A percentile compares a stretch with the other conserved stretches of the same genome.
These are phyloP conservation scores for Lamprologus lemairii DNA, from an alignment of 2,113 vertebrate genomes.

Conservation along the genomic window DNA sequence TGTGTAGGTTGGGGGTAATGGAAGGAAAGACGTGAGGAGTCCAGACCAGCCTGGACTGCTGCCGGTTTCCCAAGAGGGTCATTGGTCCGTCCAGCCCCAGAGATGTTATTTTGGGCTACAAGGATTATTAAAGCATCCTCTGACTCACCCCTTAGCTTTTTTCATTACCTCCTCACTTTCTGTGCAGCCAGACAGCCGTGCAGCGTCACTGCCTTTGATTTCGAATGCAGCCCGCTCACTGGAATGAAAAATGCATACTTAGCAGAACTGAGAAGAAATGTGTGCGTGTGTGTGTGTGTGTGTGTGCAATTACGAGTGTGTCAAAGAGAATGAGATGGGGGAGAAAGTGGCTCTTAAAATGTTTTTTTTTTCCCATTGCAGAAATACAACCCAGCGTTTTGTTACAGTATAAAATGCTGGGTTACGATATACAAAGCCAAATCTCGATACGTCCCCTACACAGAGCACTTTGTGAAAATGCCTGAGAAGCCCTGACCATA, in stretches of 20 bases:
- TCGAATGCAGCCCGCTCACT: constrained; percentile 53
- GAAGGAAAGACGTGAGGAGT: not conserved
- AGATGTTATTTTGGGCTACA: constrained; percentile 55
- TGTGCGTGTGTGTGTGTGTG: not conserved
- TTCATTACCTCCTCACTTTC: constrained; percentile 53
- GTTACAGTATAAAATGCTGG: not conserved
- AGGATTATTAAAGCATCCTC: constrained; percentile 59
- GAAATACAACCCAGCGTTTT: constrained; percentile 2
- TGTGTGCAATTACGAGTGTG: not conserved
- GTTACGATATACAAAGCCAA: constrained; percentile 20
- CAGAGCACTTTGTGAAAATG: constrained; percentile 3
- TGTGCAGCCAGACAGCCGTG: constrained; percentile 43
- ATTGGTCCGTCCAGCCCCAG: not conserved
- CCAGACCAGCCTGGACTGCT: not conserved
- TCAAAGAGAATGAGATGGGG: not conserved
- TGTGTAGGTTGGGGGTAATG: not conserved
- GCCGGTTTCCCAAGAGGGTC: constrained; percentile 7
- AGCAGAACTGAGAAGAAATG: constrained; percentile 54
- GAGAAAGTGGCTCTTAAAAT: not conserved
- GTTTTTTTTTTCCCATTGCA: not conserved
- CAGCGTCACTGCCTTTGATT: constrained; percentile 58
- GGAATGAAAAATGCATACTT: constrained; percentile 68
- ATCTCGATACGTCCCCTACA: not conserved
- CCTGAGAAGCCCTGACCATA: not conserved
- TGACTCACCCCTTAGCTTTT: constrained; percentile 59